These are phyloP conservation scores for Pseudomyrmex gracilis DNA, from an alignment of 1,140 invertebrate genomes.

Conservation along the genomic window DNA sequence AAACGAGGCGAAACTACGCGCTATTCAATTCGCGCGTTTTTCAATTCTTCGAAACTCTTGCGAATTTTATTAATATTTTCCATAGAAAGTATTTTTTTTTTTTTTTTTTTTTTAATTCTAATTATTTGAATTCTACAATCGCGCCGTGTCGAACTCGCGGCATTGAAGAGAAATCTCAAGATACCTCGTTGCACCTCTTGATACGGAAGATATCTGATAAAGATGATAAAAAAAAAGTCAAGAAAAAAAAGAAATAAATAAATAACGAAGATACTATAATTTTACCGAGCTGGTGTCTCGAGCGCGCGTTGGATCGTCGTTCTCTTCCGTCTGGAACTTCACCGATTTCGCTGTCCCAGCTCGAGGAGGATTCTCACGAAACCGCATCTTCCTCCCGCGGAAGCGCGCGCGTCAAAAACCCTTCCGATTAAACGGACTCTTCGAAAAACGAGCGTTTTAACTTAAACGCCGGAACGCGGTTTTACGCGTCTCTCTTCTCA, in stretches of 20 bases:
- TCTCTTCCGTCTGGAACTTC: background rate
- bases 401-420: background rate
- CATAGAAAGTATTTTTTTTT: background rate
- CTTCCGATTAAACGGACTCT: background rate
- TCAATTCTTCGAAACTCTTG: background rate
- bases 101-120: background rate
- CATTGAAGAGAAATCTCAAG: background rate
- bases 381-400: conserved; percentile 17
- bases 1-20: background rate
- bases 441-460: background rate
- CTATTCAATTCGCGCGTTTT: background rate
- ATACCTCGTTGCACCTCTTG: background rate
- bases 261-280: conserved; percentile 11
- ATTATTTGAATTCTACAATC: background rate
- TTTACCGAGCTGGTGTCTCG: background rate
- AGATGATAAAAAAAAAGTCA: too few relatives aligned
- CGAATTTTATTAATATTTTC: background rate
- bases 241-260: background rate
- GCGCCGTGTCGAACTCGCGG: background rate
- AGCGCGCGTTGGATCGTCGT: background rate
- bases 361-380: conserved; percentile 9
- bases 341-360: background rate
- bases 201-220: too few relatives aligned
- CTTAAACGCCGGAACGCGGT: conserved; percentile 10
- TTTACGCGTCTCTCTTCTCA: conserved; percentile 24